Base-by-base conservation (phyloP, 2,797 vertebrate species). In the Sebastes paucispinis region DNA sequence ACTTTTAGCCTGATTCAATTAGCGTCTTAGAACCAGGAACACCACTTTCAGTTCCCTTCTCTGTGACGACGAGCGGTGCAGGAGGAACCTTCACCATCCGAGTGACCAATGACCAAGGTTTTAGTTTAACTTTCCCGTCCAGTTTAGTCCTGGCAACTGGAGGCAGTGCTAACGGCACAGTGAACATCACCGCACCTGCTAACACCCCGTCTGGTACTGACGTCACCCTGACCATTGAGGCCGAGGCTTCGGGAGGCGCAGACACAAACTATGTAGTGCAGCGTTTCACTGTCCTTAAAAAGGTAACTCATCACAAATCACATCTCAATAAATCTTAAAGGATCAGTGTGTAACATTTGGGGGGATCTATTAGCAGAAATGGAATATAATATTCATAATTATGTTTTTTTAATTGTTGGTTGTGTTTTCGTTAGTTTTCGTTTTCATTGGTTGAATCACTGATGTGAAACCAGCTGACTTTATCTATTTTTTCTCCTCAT, bases 171-270 rank as follows among this genome's bases (percentile, higher is more conserved):
- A 74, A 79, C 1, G 86, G 83, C 5, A 69, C 66, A 6, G 86
- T 90, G 25, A 70, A n/a, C 6, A 58, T 93, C 50, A 47, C 31
- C 0, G 83, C 79, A 2, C 91, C 89, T 6, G 18, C 27, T 1
- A 77, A 81, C 43, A 88, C 86, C 0, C 65, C 22, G 1, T 83
- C 88, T 5, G 91, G 92, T 6, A 87, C 81, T 6, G 85, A 75
- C 7, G 77, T 92, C 76, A 89, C 87, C 3, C 68, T 93, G 36
- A 91, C 88, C 58, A 85, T 93, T 5, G 83, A 87, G 58, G 89
- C 69, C 0, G 55, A 75, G 58, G 79, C 72, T 24, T 58, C 83
- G 0, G 69, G 39, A 1, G 12, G 5, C 2, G 8, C 16, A 3
- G 89, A 90, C 63, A 58, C 74, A 50, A 93, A 91, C 77, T 92